Evolutionary conservation across 2,888 invertebrate species (phyloP).

Genomic region (Matsumyia berberina): DNA sequence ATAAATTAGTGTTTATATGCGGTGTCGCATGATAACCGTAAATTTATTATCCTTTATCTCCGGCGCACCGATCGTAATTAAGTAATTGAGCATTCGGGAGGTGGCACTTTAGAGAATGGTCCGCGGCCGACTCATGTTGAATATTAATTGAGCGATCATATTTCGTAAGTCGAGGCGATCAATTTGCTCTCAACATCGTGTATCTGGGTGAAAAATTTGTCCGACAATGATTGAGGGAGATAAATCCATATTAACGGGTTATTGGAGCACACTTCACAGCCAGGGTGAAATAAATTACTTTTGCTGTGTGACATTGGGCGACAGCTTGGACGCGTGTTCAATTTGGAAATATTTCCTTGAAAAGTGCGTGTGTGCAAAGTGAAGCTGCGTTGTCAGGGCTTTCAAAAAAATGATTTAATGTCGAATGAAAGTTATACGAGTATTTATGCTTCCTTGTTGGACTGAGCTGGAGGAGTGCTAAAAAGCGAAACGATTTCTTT

Average conservation of each 20-base stretch:
- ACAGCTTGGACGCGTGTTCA: conserved; percentile 50
- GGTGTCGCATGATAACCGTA: conserved; percentile 70
- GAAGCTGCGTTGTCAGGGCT: conserved; percentile 35
- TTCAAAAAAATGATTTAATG: conserved; percentile 11
- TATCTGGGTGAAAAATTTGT: conserved; percentile 72
- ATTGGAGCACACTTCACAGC: conserved; percentile 39
- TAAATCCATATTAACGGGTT: conserved; percentile 59
- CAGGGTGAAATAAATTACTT: conserved; percentile 55
- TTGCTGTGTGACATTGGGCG: conserved; percentile 63
- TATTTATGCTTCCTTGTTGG: neutral
- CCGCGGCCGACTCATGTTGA: neutral
- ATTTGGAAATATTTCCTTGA: conserved; percentile 49
- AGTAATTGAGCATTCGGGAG: conserved; percentile 67
- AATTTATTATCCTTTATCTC: conserved; percentile 74
- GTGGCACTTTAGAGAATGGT: conserved; percentile 33
- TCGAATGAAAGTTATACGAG: neutral
- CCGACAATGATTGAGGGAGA: conserved; percentile 74
- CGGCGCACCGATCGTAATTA: conserved; percentile 64
- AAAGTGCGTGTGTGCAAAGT: conserved; percentile 16
- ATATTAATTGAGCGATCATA: conserved; percentile 73
- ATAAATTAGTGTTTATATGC: conserved; percentile 73
- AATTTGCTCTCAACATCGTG: conserved; percentile 66
- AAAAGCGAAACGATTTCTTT: too few species aligned
- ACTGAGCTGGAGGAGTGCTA: neutral
- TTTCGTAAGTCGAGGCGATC: conserved; percentile 68